phyloP scores from a whole-genome alignment of 2,888 invertebrate species.

The Mamestra brassicae region DNA sequence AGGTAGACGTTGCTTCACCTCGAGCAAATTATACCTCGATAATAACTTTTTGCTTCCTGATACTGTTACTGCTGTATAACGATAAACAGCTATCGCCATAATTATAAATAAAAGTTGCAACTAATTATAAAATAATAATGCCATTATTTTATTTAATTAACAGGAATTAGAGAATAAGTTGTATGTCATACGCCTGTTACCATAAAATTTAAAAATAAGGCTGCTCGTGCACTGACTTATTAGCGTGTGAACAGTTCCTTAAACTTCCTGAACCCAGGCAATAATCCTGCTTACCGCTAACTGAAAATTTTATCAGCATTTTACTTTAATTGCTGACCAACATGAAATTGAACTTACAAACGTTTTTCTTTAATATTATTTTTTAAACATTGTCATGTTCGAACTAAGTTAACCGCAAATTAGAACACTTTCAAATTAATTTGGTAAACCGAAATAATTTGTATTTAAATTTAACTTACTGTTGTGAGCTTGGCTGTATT shows the following conservation, averaged over 20 bases:
- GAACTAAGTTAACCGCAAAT: slow-evolving; percentile 37
- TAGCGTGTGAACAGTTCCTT: slow-evolving; percentile 48
- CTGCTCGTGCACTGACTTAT: slow-evolving; percentile 43
- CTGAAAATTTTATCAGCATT: slow-evolving; percentile 42
- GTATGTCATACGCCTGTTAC: background rate
- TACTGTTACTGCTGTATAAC: too few species aligned
- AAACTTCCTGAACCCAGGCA: slow-evolving; percentile 19
- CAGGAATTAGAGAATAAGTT: background rate
- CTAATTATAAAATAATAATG: too few species aligned
- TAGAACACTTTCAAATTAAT: slow-evolving; percentile 40
- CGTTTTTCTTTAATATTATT: slow-evolving; percentile 34
- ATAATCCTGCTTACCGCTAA: slow-evolving; percentile 24
- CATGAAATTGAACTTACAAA: slow-evolving; percentile 55
- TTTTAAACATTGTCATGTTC: slow-evolving; percentile 46
- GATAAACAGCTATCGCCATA: background rate
- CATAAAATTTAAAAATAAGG: slow-evolving; percentile 5
- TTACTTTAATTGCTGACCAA: slow-evolving; percentile 41
- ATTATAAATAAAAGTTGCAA: too few species aligned
- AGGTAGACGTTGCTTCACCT: background rate
- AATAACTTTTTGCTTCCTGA: too few species aligned
- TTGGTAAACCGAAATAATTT: slow-evolving; percentile 24
- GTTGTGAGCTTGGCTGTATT: slow-evolving; percentile 6
- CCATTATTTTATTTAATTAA: too few species aligned
- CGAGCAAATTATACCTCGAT: background rate
- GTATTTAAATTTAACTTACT: background rate